Percentiles rank a stretch among this genome's conserved stretches.
Evolutionary conservation across 2,888 invertebrate genomes (phyloP).

Genomic region (Hofmannophila pseudospretella): DNA sequence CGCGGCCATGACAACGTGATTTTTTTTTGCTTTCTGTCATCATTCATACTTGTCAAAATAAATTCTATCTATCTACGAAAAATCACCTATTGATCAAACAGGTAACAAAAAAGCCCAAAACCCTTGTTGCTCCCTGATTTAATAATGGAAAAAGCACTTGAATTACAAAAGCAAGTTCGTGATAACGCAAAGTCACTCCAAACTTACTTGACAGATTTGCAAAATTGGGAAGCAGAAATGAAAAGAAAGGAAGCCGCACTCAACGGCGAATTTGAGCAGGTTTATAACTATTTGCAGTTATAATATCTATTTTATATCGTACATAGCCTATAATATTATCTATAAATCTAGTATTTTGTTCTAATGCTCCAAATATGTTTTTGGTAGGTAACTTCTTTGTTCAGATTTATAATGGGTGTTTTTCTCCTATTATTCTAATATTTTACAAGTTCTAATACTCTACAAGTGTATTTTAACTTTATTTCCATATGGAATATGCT

Average conservation of each 20-base stretch:
- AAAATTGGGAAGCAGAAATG: slow-evolving; percentile 85
- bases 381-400: too few species aligned
- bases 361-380: too few species aligned
- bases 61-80: too few species aligned
- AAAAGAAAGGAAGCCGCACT: slow-evolving; percentile 82
- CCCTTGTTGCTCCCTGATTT: slow-evolving; percentile 18
- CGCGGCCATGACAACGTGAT: slow-evolving; percentile 31
- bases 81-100: slow-evolving; percentile 46
- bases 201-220: slow-evolving; percentile 83
- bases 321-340: too few species aligned
- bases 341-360: too few species aligned
- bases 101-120: slow-evolving; percentile 33
- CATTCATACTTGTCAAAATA: too few species aligned
- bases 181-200: slow-evolving; percentile 85
- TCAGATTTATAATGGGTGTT: too few species aligned
- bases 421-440: too few species aligned
- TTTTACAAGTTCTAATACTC: too few species aligned
- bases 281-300: slow-evolving; percentile 24
- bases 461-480: too few species aligned
- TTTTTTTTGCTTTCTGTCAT: too few species aligned
- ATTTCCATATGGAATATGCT: too few species aligned
- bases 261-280: slow-evolving; percentile 67
- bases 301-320: slow-evolving; percentile 11
- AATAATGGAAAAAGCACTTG: slow-evolving; percentile 79
- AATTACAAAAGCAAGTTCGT: slow-evolving; percentile 83